Percentiles rank a stretch among this genome's conserved stretches.
phyloP scores from a whole-genome alignment of 2,888 invertebrate genomes.

The Tenthredo notha region DNA sequence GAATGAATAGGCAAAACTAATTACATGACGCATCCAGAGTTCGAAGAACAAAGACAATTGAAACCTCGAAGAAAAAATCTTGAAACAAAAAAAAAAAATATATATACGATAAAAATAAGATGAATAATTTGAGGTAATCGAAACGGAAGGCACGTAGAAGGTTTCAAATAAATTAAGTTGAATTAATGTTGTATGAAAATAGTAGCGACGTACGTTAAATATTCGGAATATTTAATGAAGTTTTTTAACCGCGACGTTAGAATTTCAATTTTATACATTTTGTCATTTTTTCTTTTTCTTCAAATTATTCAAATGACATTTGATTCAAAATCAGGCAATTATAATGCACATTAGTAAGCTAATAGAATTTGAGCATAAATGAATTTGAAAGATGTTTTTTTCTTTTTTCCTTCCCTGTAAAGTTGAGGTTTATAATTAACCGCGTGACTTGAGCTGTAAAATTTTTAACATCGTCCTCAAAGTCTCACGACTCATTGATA shows the following conservation, averaged over 20 bases:
- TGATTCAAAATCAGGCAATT: not conserved
- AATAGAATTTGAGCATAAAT: not conserved
- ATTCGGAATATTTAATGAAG: too few species aligned
- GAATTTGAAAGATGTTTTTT: not conserved
- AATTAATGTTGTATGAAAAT: too few species aligned
- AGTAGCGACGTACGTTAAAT: too few species aligned
- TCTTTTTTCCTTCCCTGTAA: not conserved
- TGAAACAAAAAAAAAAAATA: too few species aligned
- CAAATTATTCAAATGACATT: not conserved
- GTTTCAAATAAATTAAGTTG: not conserved
- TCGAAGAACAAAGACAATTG: not conserved
- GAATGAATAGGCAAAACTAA: not conserved
- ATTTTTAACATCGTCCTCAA: not conserved
- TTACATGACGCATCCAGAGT: not conserved
- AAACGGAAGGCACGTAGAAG: not conserved
- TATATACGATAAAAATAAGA: too few species aligned
- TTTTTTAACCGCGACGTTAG: too few species aligned
- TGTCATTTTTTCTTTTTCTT: not conserved
- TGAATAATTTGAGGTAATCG: not conserved
- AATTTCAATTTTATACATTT: not conserved
- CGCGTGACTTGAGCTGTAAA: not conserved
- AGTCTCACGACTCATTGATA: conserved; percentile 7
- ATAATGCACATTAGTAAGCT: not conserved
- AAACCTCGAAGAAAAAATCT: not conserved
- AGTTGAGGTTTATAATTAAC: not conserved